A percentile compares a stretch with the other conserved stretches of the same genome.
These are phyloP conservation scores for Megaptera novaeangliae DNA, from an alignment of 2,113 vertebrate genomes.

Conservation along the genomic window DNA sequence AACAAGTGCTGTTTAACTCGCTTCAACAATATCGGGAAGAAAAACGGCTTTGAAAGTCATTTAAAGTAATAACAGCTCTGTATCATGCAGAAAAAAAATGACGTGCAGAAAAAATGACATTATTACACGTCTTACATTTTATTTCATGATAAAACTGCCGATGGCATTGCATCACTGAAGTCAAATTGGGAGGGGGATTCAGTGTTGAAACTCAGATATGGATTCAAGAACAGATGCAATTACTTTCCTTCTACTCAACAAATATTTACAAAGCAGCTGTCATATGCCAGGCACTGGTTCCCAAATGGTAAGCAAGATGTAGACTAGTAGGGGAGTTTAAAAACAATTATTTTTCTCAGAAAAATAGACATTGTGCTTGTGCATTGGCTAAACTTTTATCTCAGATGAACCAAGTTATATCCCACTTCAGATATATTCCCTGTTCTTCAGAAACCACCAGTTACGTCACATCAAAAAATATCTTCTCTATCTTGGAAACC, in stretches of 20 bases:
- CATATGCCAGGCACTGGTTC: not conserved
- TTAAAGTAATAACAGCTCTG: not conserved
- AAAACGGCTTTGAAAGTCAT: not conserved
- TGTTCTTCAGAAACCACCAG: not conserved
- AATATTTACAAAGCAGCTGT: constrained; percentile 16
- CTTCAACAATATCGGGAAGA: not conserved
- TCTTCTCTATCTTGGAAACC: not conserved
- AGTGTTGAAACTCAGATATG: not conserved
- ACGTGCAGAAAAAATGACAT: not conserved
- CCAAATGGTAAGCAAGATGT: not conserved
- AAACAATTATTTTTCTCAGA: not conserved
- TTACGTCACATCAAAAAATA: not conserved
- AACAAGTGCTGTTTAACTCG: not conserved
- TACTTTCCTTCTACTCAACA: constrained; percentile 3
- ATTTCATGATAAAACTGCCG: not conserved
- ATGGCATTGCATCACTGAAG: not conserved
- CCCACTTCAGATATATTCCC: not conserved
- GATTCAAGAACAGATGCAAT: constrained; percentile 11
- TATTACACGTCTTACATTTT: not conserved
- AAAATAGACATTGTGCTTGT: not conserved
- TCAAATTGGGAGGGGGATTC: not conserved
- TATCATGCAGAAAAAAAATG: not conserved
- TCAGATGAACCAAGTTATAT: not conserved
- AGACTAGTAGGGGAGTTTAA: not conserved
- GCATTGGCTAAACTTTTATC: not conserved